Evolutionary conservation across 2,888 invertebrate species (phyloP).

Genomic region (Dysmachus trigonus): DNA sequence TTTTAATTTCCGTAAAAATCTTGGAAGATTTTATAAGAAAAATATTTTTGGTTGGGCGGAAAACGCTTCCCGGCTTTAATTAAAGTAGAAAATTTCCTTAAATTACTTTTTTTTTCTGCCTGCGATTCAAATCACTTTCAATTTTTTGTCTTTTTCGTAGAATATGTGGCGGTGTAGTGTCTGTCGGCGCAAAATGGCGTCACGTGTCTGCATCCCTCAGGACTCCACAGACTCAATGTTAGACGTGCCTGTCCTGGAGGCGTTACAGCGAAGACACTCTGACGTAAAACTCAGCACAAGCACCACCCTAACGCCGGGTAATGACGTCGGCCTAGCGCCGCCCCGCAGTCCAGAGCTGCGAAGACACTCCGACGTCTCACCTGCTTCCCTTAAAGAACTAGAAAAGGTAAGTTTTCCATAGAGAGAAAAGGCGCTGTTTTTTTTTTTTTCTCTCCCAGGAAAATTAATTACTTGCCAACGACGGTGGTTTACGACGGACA

Average conservation of each 20-base stretch:
- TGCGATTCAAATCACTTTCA: neutral
- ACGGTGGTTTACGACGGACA: constrained; percentile 48
- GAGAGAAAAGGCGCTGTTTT: neutral
- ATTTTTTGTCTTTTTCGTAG: constrained; percentile 61
- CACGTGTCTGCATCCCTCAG: constrained; percentile 78
- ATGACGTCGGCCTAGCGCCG: constrained; percentile 76
- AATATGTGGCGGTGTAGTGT: constrained; percentile 89
- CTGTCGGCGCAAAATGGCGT: constrained; percentile 83
- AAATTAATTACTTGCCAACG: constrained; percentile 31
- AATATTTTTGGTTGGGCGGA: no score
- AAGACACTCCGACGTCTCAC: constrained; percentile 86
- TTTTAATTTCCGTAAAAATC: no score
- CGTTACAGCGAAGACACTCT: constrained; percentile 82
- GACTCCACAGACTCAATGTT: constrained; percentile 86
- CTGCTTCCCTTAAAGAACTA: constrained; percentile 86
- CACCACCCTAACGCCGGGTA: constrained; percentile 65
- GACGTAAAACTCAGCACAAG: constrained; percentile 75
- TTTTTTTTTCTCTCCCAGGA: neutral
- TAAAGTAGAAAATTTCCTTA: neutral
- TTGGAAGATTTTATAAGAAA: no score
- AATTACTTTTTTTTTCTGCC: neutral
- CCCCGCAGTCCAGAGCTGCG: constrained; percentile 84
- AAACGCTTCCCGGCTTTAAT: neutral
- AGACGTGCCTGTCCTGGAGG: constrained; percentile 82
- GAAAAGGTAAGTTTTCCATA: constrained; percentile 74